These are phyloP conservation scores for Ennomos erosarius DNA, from an alignment of 2,888 invertebrate genomes.

Conservation along the genomic window DNA sequence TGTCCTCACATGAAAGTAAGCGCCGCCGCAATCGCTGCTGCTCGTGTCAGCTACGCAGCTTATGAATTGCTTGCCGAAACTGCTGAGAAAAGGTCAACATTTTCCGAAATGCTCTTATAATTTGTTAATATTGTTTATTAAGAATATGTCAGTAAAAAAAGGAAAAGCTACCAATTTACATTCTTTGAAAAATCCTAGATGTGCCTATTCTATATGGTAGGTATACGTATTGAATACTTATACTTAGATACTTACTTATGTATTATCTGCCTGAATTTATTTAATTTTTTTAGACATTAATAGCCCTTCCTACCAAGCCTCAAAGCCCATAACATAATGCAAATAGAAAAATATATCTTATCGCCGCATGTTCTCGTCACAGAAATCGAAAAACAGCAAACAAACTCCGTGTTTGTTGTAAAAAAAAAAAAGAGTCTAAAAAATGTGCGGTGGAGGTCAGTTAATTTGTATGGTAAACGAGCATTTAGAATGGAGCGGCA, in stretches of 20 bases:
- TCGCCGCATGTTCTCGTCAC: constrained; percentile 39
- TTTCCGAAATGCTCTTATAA: background rate
- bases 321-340: no score
- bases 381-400: constrained; percentile 55
- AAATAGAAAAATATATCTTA: no score
- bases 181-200: no score
- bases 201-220: no score
- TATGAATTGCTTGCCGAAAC: constrained; percentile 35
- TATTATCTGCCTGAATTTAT: no score
- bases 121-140: no score
- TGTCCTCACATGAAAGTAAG: constrained; percentile 56
- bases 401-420: constrained; percentile 70
- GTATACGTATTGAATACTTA: no score
- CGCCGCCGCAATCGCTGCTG: constrained; percentile 39
- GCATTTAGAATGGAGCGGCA: constrained; percentile 83
- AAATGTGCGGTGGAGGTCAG: constrained; percentile 68
- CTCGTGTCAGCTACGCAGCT: constrained; percentile 42
- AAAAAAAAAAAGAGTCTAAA: constrained; percentile 61
- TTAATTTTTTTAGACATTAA: no score
- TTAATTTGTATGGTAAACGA: constrained; percentile 83
- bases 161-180: no score
- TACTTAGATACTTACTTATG: no score
- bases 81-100: constrained; percentile 27
- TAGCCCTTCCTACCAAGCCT: no score
- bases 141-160: no score